These are phyloP conservation scores for Dinocampus coccinellae DNA, from an alignment of 2,888 invertebrate genomes.

Conservation along the genomic window DNA sequence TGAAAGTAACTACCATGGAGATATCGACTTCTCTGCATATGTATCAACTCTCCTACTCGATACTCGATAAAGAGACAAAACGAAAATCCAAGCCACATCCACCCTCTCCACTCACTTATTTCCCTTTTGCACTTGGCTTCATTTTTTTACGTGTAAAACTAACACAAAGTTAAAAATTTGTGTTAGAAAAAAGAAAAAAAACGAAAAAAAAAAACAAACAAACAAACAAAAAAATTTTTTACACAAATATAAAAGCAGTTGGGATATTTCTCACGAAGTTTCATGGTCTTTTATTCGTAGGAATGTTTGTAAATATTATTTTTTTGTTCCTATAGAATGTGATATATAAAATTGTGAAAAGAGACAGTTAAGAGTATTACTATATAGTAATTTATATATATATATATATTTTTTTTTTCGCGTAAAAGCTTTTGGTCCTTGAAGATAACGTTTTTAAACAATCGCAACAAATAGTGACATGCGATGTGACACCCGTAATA, in stretches of 20 bases:
- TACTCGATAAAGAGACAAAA: constrained; percentile 42
- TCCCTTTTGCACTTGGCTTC: background rate
- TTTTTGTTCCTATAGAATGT: constrained; percentile 36
- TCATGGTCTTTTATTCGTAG: constrained; percentile 48
- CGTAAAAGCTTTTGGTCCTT: background rate
- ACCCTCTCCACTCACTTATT: constrained; percentile 6
- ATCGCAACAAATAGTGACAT: background rate
- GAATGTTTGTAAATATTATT: constrained; percentile 59
- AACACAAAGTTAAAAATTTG: constrained; percentile 23
- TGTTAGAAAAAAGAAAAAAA: constrained; percentile 4
- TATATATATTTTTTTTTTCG: background rate
- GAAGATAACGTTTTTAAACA: background rate
- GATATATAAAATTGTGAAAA: background rate
- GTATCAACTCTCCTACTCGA: constrained; percentile 52
- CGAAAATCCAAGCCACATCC: constrained; percentile 31
- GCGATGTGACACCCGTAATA: background rate
- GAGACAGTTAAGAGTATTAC: background rate
- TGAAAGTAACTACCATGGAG: constrained; percentile 57
- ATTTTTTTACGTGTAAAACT: background rate
- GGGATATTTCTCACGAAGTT: constrained; percentile 22
- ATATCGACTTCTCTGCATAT: constrained; percentile 65
- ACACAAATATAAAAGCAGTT: constrained; percentile 15
- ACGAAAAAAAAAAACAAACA: too few species aligned
- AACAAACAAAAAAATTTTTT: too few species aligned
- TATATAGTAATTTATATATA: background rate